phyloP scores from a whole-genome alignment of 2,888 invertebrate species.

The Glaucopsyche alexis region DNA sequence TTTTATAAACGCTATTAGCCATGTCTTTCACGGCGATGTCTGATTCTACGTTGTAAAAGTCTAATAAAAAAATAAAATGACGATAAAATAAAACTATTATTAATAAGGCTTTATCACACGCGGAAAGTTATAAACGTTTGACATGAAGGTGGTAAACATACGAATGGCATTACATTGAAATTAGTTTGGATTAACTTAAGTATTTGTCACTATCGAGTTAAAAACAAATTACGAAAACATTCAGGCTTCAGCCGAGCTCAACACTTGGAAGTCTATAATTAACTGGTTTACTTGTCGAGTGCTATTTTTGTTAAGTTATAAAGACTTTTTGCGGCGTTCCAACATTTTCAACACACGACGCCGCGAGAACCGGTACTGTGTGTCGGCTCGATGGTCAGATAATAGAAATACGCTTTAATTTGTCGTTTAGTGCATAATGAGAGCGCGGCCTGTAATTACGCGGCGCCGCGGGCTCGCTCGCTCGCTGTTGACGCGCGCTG shows the following conservation, averaged over 20 bases:
- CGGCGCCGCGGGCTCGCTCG: slow-evolving; percentile 71
- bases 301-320: slow-evolving; percentile 26
- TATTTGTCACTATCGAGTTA: background rate
- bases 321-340: slow-evolving; percentile 21
- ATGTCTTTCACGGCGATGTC: slow-evolving; percentile 17
- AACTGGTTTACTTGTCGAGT: slow-evolving; percentile 10
- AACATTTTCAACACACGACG: slow-evolving; percentile 40
- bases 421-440: slow-evolving; percentile 80
- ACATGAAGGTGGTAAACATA: background rate
- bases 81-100: background rate
- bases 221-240: background rate
- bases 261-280: slow-evolving; percentile 5
- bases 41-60: slow-evolving; percentile 25
- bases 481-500: slow-evolving; percentile 77
- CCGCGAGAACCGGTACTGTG: slow-evolving; percentile 58
- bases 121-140: slow-evolving; percentile 9
- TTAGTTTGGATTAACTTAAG: background rate
- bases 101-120: slow-evolving; percentile 6
- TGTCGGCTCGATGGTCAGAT: slow-evolving; percentile 68
- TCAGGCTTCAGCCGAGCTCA: background rate
- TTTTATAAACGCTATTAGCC: slow-evolving; percentile 28
- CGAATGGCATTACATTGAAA: background rate
- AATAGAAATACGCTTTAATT: slow-evolving; percentile 80
- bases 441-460: slow-evolving; percentile 80
- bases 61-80: slow-evolving; percentile 20